Percentiles rank a stretch among this genome's conserved stretches.
Conservation (phyloP, 23 tunicate species). For the Diplosoma virens region DNA sequence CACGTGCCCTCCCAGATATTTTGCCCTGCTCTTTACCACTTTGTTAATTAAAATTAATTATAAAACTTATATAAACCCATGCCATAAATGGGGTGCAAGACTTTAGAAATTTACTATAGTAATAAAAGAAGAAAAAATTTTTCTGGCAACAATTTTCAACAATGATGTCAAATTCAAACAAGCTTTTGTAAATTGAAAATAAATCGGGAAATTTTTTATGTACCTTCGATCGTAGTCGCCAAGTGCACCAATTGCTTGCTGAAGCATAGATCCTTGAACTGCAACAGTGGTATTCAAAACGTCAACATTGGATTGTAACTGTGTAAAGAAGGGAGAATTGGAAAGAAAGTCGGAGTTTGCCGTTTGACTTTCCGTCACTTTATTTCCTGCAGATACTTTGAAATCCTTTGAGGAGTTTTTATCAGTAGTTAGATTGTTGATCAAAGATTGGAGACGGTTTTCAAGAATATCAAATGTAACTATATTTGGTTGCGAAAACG, state of each 20-base stretch:
- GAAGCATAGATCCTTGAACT: conserved; percentile 42
- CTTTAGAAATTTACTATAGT: too few species aligned
- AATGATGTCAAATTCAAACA: too few species aligned
- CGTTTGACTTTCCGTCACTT: not conserved
- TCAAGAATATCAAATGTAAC: not conserved
- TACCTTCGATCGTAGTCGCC: conserved; percentile 40
- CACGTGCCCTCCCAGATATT: too few species aligned
- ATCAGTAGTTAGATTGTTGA: not conserved
- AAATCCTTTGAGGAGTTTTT: not conserved
- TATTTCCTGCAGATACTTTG: not conserved
- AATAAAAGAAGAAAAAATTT: too few species aligned
- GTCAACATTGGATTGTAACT: not conserved
- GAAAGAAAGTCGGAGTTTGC: not conserved
- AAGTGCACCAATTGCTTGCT: conserved; percentile 35
- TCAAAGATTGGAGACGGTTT: not conserved
- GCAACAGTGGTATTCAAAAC: conserved; percentile 43
- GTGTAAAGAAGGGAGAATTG: not conserved
- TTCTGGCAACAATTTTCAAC: too few species aligned
- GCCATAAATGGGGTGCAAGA: too few species aligned
- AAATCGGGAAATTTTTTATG: too few species aligned
- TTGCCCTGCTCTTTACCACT: too few species aligned
- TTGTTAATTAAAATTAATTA: too few species aligned
- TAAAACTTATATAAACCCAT: too few species aligned
- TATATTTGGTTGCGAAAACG: too few species aligned
- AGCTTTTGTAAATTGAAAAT: too few species aligned